Evolutionary conservation across 2,888 invertebrate genomes (phyloP).

Genomic region (Dicyrtoma fusca): DNA sequence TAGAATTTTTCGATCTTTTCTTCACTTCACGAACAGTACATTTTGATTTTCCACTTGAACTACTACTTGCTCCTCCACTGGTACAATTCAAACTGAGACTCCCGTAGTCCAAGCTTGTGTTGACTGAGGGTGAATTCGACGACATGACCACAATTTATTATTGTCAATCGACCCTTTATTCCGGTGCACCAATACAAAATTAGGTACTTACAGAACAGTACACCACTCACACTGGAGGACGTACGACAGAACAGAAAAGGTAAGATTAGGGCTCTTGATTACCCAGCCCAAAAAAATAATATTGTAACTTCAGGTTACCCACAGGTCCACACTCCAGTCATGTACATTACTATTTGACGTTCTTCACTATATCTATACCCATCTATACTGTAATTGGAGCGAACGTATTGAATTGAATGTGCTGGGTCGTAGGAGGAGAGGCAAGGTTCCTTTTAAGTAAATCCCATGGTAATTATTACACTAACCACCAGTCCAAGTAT

Average conservation of each 20-base stretch:
- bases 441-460: conserved; percentile 13
- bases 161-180: not conserved
- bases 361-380: too few species aligned
- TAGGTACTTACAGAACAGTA: not conserved
- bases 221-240: too few species aligned
- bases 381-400: too few species aligned
- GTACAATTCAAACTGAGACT: conserved; percentile 34
- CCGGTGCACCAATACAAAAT: not conserved
- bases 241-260: too few species aligned
- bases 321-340: too few species aligned
- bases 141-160: conserved; percentile 19
- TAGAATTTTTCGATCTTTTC: conserved; percentile 51
- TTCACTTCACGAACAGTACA: conserved; percentile 56
- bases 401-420: too few species aligned
- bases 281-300: too few species aligned
- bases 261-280: too few species aligned
- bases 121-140: not conserved
- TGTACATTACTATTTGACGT: too few species aligned
- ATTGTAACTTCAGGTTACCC: too few species aligned
- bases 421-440: too few species aligned
- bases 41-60: conserved; percentile 31
- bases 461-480: not conserved
- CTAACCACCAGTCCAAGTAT: not conserved
- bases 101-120: conserved; percentile 21
- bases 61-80: conserved; percentile 20